Evolutionary conservation across 1,140 invertebrate genomes (phyloP), one percentile per base, ranked within the genome.

Genomic region (Neodiprion pinetum): DNA sequence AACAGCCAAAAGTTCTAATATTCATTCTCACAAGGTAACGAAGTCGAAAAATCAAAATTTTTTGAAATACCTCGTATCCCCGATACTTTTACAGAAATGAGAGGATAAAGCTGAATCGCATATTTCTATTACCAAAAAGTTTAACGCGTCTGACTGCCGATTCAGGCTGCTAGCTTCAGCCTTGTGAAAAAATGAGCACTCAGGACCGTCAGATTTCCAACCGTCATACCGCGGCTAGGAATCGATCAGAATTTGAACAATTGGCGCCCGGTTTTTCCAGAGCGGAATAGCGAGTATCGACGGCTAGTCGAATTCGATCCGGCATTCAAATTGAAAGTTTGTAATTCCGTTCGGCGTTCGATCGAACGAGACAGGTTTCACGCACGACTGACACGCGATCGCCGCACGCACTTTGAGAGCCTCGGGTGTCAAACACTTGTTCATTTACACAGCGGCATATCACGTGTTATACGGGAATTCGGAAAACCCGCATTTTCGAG

Each of bases 331-430:
- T 61, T 61, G 53, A 61, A 61, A 7, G 53, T 17, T 61, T 61
- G 11, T 17, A 61, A 61, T 61, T 14, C 11, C n/a, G 53, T 61
- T 61, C 53, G 53, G 11, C n/a, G n/a, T 17, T 17, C 11, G 53
- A 61, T 61, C 53, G 53, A 61, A 61, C 53, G 53, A 61, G 11
- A 61, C 11, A 61, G 53, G 53, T 61, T 61, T 61, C 53, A 61
- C 53, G 53, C 53, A 61, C 53, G 53, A 61, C 53, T 61, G 53
- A 61, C 53, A 9, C 53, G n/a, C 53, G 53, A 61, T 40, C 28
- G 53, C n/a, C 53, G 11, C 53, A 61, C 53, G 53, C 53, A 61
- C 53, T 61, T 61, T 61, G 53, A 61, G 11, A 12, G 53, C 53
- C 53, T 61, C 53, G 11, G 5, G 28, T 40, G 28, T 40, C 5